Evolutionary conservation across 2,113 vertebrate species (phyloP).

Genomic region (Psittacula cyanocephala): DNA sequence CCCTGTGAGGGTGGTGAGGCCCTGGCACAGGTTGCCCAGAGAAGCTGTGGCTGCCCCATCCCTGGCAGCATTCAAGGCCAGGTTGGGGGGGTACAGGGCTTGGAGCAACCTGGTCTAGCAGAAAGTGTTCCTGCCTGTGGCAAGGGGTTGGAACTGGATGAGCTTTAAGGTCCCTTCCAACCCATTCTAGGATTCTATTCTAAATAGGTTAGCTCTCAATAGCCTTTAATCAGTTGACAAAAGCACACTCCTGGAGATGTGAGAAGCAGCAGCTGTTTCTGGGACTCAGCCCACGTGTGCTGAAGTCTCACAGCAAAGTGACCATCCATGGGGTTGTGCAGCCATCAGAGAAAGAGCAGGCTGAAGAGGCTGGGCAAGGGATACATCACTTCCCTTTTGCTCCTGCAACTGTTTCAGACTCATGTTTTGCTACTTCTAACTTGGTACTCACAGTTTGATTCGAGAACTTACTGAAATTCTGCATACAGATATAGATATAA

Average conservation of each 20-base stretch:
- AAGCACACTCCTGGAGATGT: not conserved
- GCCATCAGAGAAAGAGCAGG: not conserved
- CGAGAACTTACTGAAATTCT: not conserved
- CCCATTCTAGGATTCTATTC: not conserved
- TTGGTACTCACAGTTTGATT: not conserved
- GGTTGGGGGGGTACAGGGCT: not conserved
- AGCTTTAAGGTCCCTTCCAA: not conserved
- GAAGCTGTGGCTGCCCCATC: not conserved
- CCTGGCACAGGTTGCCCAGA: not conserved
- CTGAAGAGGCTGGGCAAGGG: not conserved
- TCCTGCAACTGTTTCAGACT: not conserved
- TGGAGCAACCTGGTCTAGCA: not conserved
- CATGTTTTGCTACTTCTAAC: not conserved
- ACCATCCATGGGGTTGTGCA: rapidly evolving
- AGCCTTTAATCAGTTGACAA: not conserved
- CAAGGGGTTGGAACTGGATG: not conserved
- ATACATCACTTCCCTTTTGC: not conserved
- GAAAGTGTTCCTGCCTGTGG: not conserved
- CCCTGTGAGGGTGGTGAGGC: not conserved
- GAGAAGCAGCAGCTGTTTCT: not conserved
- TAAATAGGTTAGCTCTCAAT: not conserved
- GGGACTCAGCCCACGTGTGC: rapidly evolving
- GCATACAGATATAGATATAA: not conserved
- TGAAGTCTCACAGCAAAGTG: not conserved
- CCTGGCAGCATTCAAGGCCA: not conserved